phyloP scores from a whole-genome alignment of 1,140 invertebrate species.

The Ostrea denselamellosa region DNA sequence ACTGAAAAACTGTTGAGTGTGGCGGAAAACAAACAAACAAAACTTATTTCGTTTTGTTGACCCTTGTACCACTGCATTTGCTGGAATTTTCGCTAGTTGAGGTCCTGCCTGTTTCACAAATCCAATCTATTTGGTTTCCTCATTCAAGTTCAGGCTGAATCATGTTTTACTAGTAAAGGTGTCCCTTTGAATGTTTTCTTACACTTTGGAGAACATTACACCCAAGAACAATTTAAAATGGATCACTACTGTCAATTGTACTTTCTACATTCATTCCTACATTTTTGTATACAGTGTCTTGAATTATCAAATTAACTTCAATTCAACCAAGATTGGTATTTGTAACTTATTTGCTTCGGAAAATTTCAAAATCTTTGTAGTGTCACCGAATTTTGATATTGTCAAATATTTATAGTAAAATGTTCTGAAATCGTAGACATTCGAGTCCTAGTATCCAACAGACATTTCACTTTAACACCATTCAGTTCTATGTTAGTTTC shows the following conservation, averaged over 20 bases:
- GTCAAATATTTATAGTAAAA: conserved; percentile 41
- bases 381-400: conserved; percentile 39
- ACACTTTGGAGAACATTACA: conserved; percentile 13
- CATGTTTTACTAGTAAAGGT: neutral
- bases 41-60: neutral
- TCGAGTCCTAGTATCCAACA: conserved; percentile 44
- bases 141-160: neutral
- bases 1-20: too few relatives aligned
- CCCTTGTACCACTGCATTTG: neutral
- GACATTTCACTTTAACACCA: neutral
- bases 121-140: neutral
- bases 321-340: conserved; percentile 49
- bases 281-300: neutral
- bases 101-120: neutral
- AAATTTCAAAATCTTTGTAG: conserved; percentile 45
- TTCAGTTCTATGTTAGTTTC: conserved; percentile 3
- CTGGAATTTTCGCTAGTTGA: neutral
- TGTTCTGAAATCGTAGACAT: conserved; percentile 49
- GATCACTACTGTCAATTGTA: neutral
- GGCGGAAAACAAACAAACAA: too few relatives aligned
- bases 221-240: neutral
- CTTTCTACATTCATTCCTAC: conserved; percentile 40
- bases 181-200: neutral
- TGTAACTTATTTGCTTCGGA: conserved; percentile 48
- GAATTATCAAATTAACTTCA: conserved; percentile 43